These are phyloP conservation scores for Xestia rhomboidea DNA, from an alignment of 2,888 invertebrate species.

Conservation along the genomic window DNA sequence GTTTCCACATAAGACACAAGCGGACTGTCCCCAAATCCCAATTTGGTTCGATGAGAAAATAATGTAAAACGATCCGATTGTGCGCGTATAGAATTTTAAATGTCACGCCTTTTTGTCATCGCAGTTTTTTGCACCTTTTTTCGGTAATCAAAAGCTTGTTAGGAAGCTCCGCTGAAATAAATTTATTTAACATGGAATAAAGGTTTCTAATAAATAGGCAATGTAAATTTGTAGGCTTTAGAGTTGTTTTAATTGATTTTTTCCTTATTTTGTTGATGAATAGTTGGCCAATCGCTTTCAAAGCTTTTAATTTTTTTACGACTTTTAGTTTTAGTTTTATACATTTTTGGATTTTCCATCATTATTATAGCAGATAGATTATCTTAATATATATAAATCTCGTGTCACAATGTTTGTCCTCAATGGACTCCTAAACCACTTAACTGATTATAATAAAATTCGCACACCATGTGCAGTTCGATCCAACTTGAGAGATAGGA, in stretches of 20 bases:
- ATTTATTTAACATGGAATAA: slow-evolving; percentile 42
- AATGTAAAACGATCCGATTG: slow-evolving; percentile 81
- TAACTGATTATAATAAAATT: too few relatives aligned
- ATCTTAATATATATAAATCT: too few relatives aligned
- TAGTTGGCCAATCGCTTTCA: too few relatives aligned
- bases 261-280: not conserved
- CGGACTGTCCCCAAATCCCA: slow-evolving; percentile 79
- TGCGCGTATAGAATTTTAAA: slow-evolving; percentile 81
- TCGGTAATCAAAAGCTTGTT: slow-evolving; percentile 68
- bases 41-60: slow-evolving; percentile 82
- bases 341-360: too few relatives aligned
- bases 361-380: too few relatives aligned
- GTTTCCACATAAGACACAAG: slow-evolving; percentile 52
- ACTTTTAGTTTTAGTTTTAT: too few relatives aligned
- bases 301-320: too few relatives aligned
- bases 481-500: too few relatives aligned
- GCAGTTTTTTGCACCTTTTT: slow-evolving; percentile 42
- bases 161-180: slow-evolving; percentile 45
- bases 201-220: slow-evolving; percentile 23
- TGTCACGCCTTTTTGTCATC: slow-evolving; percentile 66
- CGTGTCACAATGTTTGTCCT: too few relatives aligned
- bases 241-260: not conserved
- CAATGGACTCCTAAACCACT: too few relatives aligned
- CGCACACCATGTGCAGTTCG: too few relatives aligned
- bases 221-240: not conserved